A percentile compares a stretch with the other conserved stretches of the same genome.
Evolutionary conservation across 2,797 vertebrate species (phyloP).

Genomic region (Oceanodroma leucorhoa): DNA sequence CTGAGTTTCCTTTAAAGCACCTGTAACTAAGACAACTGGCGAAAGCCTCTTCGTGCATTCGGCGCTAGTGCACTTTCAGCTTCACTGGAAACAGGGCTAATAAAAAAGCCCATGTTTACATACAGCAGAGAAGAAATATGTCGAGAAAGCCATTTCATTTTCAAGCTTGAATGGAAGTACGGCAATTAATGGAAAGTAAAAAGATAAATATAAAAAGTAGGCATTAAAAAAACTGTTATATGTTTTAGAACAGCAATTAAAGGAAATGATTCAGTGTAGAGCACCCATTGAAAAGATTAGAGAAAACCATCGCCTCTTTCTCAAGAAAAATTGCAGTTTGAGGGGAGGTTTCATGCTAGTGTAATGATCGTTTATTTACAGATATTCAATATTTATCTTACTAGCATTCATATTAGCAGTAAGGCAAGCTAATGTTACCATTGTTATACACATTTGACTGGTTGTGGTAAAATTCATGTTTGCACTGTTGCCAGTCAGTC

Average conservation of each 20-base stretch:
- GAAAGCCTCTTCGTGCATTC: fast-evolving
- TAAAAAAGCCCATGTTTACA: constrained; percentile 28
- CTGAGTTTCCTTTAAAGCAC: background rate
- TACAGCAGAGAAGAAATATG: constrained; percentile 6
- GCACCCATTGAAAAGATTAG: background rate
- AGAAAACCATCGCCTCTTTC: background rate
- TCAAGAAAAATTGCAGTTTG: constrained; percentile 34
- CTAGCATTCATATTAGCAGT: background rate
- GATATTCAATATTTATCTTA: constrained; percentile 52
- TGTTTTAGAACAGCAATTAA: constrained; percentile 52
- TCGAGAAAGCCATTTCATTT: constrained; percentile 38
- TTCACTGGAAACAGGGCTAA: constrained; percentile 11
- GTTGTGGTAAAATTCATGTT: constrained; percentile 13
- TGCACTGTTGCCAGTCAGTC: background rate
- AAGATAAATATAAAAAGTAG: constrained; percentile 51
- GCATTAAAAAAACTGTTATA: constrained; percentile 29
- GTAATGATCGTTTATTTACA: constrained; percentile 41
- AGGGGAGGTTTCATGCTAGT: background rate
- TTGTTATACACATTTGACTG: constrained; percentile 19
- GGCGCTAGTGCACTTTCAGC: background rate
- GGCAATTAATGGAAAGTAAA: constrained; percentile 50
- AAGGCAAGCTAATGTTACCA: constrained; percentile 21
- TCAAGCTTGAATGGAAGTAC: constrained; percentile 40
- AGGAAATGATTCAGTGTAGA: constrained; percentile 26
- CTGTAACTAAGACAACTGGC: background rate